Evolutionary conservation across 2,113 vertebrate species (phyloP).

Genomic region (Alosa alosa): DNA sequence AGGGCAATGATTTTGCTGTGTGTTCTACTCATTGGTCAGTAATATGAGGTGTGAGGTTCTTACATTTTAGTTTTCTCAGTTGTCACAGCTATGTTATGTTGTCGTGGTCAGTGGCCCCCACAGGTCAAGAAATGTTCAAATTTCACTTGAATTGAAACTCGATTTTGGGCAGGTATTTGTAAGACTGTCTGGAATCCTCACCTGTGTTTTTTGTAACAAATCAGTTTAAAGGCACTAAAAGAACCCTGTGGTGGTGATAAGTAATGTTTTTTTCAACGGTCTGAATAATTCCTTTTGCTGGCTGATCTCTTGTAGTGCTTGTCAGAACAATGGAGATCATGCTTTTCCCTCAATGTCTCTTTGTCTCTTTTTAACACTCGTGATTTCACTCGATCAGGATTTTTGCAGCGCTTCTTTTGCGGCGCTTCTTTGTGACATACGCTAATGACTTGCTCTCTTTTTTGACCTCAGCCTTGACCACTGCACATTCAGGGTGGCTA

Average conservation of each 20-base stretch:
- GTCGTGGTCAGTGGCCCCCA: background rate
- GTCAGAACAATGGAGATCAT: conserved; percentile 1
- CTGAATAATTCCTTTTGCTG: background rate
- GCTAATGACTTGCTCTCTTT: conserved; percentile 21
- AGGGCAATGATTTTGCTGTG: too few species aligned
- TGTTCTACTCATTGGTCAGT: too few species aligned
- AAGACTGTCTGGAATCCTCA: background rate
- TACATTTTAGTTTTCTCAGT: background rate
- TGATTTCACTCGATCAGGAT: conserved; percentile 1
- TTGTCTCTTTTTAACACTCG: conserved; percentile 22
- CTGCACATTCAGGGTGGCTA: background rate
- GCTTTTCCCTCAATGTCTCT: conserved; percentile 23
- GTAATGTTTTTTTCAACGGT: background rate
- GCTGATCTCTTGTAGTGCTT: background rate
- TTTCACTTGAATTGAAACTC: too few species aligned
- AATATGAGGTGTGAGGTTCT: background rate
- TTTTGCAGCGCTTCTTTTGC: background rate
- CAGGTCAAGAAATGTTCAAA: too few species aligned
- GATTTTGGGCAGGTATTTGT: background rate
- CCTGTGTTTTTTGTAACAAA: background rate
- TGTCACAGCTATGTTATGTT: background rate
- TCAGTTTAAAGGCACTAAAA: background rate
- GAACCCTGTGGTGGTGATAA: background rate
- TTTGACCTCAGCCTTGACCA: conserved; percentile 15
- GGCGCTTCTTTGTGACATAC: background rate